phyloP scores from a whole-genome alignment of 1,140 invertebrate genomes.

The Sarcophaga bullata region DNA sequence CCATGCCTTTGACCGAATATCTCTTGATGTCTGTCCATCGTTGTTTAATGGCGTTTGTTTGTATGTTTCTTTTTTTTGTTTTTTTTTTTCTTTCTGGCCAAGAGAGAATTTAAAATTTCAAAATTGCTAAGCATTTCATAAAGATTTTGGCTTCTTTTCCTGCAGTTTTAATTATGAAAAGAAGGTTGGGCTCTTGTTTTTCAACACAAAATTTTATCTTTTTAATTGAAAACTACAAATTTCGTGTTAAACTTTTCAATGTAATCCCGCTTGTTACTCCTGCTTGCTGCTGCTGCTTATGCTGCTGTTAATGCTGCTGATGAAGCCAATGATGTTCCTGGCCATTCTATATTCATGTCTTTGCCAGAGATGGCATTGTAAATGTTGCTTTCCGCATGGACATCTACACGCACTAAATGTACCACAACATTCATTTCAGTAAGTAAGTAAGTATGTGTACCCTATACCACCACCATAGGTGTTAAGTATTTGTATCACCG shows the following conservation, averaged over 20 bases:
- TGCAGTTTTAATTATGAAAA: constrained; percentile 35
- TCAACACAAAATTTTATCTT: constrained; percentile 36
- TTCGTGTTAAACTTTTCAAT: constrained; percentile 27
- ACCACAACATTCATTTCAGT: neutral
- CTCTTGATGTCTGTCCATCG: too few species aligned
- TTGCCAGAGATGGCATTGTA: too few species aligned
- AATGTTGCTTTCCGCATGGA: too few species aligned
- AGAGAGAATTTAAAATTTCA: neutral
- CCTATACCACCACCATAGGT: too few species aligned
- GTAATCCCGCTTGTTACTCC: neutral
- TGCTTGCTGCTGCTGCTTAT: too few species aligned
- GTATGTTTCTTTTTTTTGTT: neutral
- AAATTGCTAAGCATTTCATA: neutral
- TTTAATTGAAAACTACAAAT: constrained; percentile 41
- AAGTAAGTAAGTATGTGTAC: neutral
- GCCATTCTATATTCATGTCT: neutral
- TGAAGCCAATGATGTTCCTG: neutral
- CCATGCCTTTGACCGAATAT: too few species aligned
- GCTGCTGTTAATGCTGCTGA: neutral
- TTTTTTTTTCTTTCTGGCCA: too few species aligned
- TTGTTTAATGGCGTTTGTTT: too few species aligned
- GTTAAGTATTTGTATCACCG: too few species aligned
- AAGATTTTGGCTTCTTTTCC: constrained; percentile 18
- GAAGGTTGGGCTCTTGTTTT: constrained; percentile 37
- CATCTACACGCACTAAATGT: neutral